Evolutionary conservation across 2,797 vertebrate species (phyloP), one percentile per base, ranked within the genome.

Genomic region (Muscicapa comitata): DNA sequence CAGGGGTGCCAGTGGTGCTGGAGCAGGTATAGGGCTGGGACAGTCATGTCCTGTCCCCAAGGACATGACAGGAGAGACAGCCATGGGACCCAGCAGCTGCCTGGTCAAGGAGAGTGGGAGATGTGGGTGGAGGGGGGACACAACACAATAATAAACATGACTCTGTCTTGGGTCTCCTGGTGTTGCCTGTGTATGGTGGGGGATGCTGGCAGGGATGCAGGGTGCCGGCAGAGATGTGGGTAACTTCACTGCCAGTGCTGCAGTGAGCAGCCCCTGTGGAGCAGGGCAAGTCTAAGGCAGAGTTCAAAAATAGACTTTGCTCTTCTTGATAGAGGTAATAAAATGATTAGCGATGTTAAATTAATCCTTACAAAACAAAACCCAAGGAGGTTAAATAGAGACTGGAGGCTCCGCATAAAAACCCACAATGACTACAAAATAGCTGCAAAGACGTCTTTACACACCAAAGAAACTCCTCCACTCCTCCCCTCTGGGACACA

Each of bases 311-410:
- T 94, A 97, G 94, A 95, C 63, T 96, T 96, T 76, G 76, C 33
- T 90, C 91, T 96, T 90, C 96, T 97, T 77, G 88, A 95, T 96
- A 95, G 93, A 97, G 92, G 97, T 97, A 98, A 98, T 97, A 97
- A 97, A 96, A 96, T 90, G 92, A 96, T 97, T 95, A 96, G 96
- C 83, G 71, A 97, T 97, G 97, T 98, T 98, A 98, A 98, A 97
- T 98, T 97, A 98, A 92, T 67, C 80, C 89, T 95, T 95, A 96
- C 51, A 94, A 95, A 95, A 95, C 86, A 93, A 83, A 96, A 94
- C 80, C 78, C 81, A 54, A 57, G 78, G 70, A 91, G 61, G 88
- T 94, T 94, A 95, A 91, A 96, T 79, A 88, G 11, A 92, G 87
- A 7, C 80, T 1, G 1, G 31, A 91, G 43, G 83, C 40, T 90